These are phyloP conservation scores for Perca schrenkii DNA, from an alignment of 2,113 vertebrate species.

Conservation along the genomic window DNA sequence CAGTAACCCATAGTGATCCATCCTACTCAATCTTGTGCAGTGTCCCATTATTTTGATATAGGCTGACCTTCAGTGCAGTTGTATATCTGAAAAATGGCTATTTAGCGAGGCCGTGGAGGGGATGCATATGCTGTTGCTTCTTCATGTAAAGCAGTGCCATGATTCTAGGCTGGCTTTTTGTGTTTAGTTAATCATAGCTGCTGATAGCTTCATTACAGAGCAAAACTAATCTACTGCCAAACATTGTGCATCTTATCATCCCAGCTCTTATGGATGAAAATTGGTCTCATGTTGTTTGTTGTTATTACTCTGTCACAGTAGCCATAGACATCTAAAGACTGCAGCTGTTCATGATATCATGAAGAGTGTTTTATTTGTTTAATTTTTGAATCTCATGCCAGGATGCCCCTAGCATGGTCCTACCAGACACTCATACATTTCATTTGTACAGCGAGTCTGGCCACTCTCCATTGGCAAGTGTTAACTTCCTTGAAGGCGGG, in stretches of 20 bases:
- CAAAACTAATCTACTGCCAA: constrained; percentile 2
- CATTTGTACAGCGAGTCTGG: too few species aligned
- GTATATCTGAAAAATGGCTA: background rate
- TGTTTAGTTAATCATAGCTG: constrained; percentile 11
- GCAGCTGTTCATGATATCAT: constrained; percentile 10
- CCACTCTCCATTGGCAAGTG: too few species aligned
- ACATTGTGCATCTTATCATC: background rate
- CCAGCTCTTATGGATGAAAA: constrained; percentile 20
- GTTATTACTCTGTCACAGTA: constrained; percentile 14
- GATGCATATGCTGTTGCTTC: background rate
- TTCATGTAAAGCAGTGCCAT: constrained; percentile 9
- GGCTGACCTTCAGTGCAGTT: constrained; percentile 19
- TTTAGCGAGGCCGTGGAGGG: background rate
- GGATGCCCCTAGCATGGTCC: background rate
- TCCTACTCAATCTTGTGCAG: background rate
- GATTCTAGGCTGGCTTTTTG: background rate
- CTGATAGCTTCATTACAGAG: constrained; percentile 23
- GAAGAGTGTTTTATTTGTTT: background rate
- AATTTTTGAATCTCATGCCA: constrained; percentile 8
- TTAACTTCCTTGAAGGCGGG: too few species aligned
- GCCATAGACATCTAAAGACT: background rate
- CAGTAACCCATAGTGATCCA: constrained; percentile 8
- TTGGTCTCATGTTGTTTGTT: constrained; percentile 23
- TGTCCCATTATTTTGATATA: constrained; percentile 38
- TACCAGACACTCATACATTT: too few species aligned